Conservation (phyloP, 2,888 invertebrate genomes). For the Chromoteleia sp. region DNA sequence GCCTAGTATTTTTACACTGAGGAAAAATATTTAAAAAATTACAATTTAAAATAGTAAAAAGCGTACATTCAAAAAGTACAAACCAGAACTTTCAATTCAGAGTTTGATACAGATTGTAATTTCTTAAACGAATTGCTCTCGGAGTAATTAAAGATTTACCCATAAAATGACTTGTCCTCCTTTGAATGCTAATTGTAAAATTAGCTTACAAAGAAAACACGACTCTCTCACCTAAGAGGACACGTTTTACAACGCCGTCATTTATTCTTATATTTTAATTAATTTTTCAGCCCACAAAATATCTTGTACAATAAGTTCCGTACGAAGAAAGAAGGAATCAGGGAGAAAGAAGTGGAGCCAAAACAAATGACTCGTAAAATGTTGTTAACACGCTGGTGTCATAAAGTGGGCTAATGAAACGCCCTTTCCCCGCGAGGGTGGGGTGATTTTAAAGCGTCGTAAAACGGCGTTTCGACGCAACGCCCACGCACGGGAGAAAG, state of each 20-base stretch:
- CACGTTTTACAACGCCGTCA: background rate
- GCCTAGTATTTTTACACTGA: too few species aligned
- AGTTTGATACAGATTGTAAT: too few species aligned
- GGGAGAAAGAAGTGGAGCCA: slow-evolving; percentile 1
- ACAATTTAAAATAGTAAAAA: too few species aligned
- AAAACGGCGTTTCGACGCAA: slow-evolving; percentile 41
- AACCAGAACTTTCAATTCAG: too few species aligned
- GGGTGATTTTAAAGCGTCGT: slow-evolving; percentile 38
- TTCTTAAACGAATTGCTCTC: too few species aligned
- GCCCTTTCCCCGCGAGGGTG: slow-evolving; percentile 12
- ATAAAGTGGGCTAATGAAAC: slow-evolving; percentile 57
- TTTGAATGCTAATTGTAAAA: slow-evolving; percentile 5
- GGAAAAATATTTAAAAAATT: too few species aligned
- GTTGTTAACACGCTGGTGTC: slow-evolving; percentile 45
- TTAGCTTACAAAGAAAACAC: background rate
- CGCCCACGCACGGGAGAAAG: slow-evolving; percentile 26
- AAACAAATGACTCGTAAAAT: slow-evolving; percentile 52
- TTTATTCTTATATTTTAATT: background rate
- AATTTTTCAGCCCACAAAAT: slow-evolving; percentile 7
- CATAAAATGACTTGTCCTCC: slow-evolving; percentile 2
- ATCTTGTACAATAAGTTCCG: background rate
- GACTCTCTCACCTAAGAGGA: background rate
- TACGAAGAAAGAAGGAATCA: background rate
- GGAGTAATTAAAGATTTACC: background rate
- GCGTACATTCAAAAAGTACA: too few species aligned